A percentile compares a stretch with the other conserved stretches of the same genome.
Evolutionary conservation across 2,888 invertebrate genomes (phyloP).

Genomic region (Drosophila longiperda): DNA sequence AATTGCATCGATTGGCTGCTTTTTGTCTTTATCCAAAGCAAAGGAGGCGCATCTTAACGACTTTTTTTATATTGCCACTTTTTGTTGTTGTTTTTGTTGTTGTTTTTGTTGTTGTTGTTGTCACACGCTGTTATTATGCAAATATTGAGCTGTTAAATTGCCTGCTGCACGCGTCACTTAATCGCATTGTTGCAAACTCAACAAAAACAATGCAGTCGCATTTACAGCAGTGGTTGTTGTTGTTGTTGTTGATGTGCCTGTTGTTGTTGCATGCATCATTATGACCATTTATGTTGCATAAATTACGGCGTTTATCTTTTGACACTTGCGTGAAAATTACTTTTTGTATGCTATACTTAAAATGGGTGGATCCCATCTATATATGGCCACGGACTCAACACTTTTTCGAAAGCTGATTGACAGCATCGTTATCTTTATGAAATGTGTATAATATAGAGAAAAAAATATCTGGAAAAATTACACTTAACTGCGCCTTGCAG

Average conservation of each 20-base stretch:
- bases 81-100: conserved; percentile 16
- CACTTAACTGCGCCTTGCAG: not conserved
- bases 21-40: conserved; percentile 16
- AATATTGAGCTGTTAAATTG: conserved; percentile 81
- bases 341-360: conserved; percentile 13
- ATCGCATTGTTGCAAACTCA: conserved; percentile 61
- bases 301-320: conserved; percentile 73
- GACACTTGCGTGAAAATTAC: conserved; percentile 58
- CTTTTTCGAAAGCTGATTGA: conserved; percentile 7
- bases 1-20: conserved; percentile 66
- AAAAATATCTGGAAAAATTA: not conserved
- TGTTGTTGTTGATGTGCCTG: conserved; percentile 40
- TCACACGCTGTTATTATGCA: conserved; percentile 82
- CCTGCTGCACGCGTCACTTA: conserved; percentile 74
- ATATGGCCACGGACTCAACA: not conserved
- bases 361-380: conserved; percentile 8
- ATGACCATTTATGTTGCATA: conserved; percentile 78
- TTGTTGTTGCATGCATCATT: conserved; percentile 53
- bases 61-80: not conserved
- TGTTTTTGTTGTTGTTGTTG: conserved; percentile 47
- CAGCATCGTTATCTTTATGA: not conserved
- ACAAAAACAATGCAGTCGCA: conserved; percentile 33
- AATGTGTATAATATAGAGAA: not conserved
- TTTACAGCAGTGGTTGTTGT: conserved; percentile 26
- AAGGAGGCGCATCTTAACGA: conserved; percentile 13